A percentile compares a stretch with the other conserved stretches of the same genome.
Conservation (phyloP, 2,113 vertebrate species). For the Pteruthius melanotis region DNA sequence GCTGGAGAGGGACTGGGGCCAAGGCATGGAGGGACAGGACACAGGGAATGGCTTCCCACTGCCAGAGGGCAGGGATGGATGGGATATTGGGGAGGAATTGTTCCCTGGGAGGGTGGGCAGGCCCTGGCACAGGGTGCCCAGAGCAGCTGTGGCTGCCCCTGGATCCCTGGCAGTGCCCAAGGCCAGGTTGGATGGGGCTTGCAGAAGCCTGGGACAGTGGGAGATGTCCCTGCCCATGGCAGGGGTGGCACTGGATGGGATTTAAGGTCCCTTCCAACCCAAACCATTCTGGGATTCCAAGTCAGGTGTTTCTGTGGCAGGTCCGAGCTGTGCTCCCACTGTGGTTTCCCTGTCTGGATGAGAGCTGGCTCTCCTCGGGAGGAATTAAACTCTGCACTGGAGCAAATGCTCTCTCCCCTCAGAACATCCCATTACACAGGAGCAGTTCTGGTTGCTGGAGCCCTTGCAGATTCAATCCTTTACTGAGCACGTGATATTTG, state of each 20-base stretch:
- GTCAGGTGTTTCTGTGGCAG: neutral
- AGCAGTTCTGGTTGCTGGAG: fast-evolving
- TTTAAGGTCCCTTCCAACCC: neutral
- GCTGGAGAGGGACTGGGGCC: neutral
- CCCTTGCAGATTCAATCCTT: too few relatives aligned
- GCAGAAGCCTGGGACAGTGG: neutral
- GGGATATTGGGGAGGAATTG: fast-evolving
- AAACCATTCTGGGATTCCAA: neutral
- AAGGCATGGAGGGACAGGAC: neutral
- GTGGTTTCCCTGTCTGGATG: slow-evolving; percentile 72
- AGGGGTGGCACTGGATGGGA: fast-evolving
- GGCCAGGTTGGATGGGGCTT: neutral
- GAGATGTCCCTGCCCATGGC: neutral
- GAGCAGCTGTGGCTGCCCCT: neutral
- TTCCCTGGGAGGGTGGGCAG: fast-evolving
- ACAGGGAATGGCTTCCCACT: neutral
- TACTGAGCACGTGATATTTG: neutral
- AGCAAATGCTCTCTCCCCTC: neutral
- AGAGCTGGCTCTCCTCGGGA: slow-evolving; percentile 31
- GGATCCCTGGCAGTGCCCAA: neutral
- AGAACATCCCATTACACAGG: neutral
- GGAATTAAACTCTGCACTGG: neutral
- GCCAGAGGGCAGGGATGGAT: fast-evolving
- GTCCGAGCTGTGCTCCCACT: neutral
- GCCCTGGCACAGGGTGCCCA: fast-evolving